Conservation (phyloP, 1,140 invertebrate species). For the Polypedilum pembai region DNA sequence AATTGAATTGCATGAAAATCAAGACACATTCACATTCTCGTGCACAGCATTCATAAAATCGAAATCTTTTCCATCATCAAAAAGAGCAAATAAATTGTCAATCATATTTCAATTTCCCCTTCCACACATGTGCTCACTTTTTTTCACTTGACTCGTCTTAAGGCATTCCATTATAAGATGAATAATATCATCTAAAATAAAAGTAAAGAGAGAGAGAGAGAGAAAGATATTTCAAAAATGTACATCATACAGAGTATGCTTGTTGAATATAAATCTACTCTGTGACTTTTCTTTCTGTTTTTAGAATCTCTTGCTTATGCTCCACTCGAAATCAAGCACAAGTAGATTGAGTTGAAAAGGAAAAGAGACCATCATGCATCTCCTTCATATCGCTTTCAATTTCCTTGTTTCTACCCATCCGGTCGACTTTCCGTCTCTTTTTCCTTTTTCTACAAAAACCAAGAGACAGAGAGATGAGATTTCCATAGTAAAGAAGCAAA, state of each 20-base stretch:
- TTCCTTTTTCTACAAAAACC: background rate
- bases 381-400: background rate
- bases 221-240: background rate
- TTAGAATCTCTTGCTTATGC: background rate
- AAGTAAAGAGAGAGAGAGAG: background rate
- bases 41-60: no score
- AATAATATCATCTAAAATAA: background rate
- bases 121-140: background rate
- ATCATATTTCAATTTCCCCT: background rate
- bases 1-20: no score
- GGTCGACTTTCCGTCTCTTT: background rate
- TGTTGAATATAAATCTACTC: constrained; percentile 14
- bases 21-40: no score
- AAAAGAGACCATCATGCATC: background rate
- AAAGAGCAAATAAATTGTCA: constrained; percentile 12
- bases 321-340: background rate
- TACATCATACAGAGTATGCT: background rate
- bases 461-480: background rate
- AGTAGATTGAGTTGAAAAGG: background rate
- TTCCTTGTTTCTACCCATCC: background rate
- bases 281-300: background rate
- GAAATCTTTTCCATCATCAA: background rate
- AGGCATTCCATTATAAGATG: background rate
- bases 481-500: background rate
- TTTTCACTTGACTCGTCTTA: no score